Evolutionary conservation across 2,888 invertebrate genomes (phyloP), one percentile per base, ranked within the genome.

Genomic region (Macropis europaea): DNA sequence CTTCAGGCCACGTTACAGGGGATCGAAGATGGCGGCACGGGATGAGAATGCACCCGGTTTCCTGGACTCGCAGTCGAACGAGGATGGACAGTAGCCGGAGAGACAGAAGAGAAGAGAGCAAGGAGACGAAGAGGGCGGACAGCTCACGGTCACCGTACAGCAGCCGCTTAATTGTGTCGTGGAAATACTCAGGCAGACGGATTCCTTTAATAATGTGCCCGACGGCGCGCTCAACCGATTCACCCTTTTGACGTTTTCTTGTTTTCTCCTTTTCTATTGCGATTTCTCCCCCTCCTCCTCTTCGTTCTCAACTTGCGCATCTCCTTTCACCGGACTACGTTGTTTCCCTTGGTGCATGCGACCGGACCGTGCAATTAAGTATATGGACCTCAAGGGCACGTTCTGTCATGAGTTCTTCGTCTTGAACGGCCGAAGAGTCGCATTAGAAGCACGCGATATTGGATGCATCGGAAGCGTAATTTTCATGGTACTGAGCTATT

Each of bases 141-240:
- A 73, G 67, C 79, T 81, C 79, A 81, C 82, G 79, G 82, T 82
- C 78, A 80, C 76, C 73, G 76, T 78, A 61, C 73, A 74, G 61
- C 64, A 53, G 73, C 68, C 77, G 79, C 82, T 83, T 84, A 86
- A 86, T 85, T 86, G 85, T 83, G 82, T 84, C 84, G 84, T 82
- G 79, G 81, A 88, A 86, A 87, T 87, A 84, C 85, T 87, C 87
- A 86, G 87, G 87, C 87, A 77, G 83, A 82, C 81, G 86, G 84
- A 87, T 86, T 87, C 83, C 86, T 85, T 86, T 87, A 86, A 87
- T 88, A 87, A 84, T 82, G 84, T 80, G 81, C 82, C 78, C 81
- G 76, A 78, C 84, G 79, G 79, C 72, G 81, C 79, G 82, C 81
- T 84, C 84, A 76, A 79, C 79, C 79, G 80, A 79, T 78, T 73